These are phyloP conservation scores for Thalassophryne amazonica DNA, from an alignment of 2,797 vertebrate species.

Conservation along the genomic window DNA sequence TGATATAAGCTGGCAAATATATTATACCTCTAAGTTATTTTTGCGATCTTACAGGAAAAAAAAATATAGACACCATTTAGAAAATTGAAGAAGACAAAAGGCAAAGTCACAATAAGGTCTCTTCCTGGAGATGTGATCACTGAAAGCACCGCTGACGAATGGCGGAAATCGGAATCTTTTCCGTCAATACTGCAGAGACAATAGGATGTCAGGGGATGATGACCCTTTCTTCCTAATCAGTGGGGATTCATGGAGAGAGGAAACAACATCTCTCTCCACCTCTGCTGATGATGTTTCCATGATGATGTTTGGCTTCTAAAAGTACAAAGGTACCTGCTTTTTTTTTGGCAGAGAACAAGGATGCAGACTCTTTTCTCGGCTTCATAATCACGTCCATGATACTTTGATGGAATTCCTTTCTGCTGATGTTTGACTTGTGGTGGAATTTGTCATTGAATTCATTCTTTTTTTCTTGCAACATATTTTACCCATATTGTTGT, in stretches of 20 bases:
- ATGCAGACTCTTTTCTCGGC: conserved; percentile 24
- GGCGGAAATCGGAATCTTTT: conserved; percentile 62
- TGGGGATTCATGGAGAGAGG: conserved; percentile 45
- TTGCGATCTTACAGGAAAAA: conserved; percentile 19
- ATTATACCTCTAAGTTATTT: conserved; percentile 7
- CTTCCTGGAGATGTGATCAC: conserved; percentile 68
- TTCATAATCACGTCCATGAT: too few species aligned
- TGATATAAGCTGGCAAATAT: too few species aligned
- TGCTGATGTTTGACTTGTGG: too few species aligned
- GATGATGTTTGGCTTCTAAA: conserved; percentile 66
- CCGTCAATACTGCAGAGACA: conserved; percentile 64
- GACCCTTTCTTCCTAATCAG: conserved; percentile 69
- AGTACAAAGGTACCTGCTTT: conserved; percentile 48
- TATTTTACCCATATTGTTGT: too few species aligned
- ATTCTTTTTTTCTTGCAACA: too few species aligned
- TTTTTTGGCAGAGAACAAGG: conserved; percentile 41
- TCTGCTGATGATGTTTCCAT: conserved; percentile 65
- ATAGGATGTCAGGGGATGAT: conserved; percentile 69
- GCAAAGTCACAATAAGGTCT: conserved; percentile 29
- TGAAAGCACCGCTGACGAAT: conserved; percentile 3
- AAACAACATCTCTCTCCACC: conserved; percentile 60
- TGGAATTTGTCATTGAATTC: too few species aligned
- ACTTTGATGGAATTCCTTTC: too few species aligned
- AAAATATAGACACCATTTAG: conserved; percentile 10
- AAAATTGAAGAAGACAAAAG: conserved; percentile 31